Percentiles rank a stretch among this genome's conserved stretches.
phyloP scores from a whole-genome alignment of 2,888 invertebrate genomes.

The Drosophila emarginata region DNA sequence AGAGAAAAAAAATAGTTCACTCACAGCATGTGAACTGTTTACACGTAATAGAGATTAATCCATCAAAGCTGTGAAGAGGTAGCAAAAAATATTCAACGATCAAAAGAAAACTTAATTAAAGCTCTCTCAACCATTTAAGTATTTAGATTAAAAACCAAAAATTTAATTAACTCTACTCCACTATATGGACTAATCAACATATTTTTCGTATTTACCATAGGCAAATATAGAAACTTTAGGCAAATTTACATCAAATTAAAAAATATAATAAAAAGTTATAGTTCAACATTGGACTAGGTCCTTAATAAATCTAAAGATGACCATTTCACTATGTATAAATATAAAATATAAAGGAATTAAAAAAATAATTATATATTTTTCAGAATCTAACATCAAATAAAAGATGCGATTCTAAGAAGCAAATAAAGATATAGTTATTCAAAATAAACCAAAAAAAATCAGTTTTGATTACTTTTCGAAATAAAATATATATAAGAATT shows the following conservation, averaged over 20 bases:
- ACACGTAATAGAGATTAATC: slow-evolving; percentile 58
- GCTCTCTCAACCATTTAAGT: not conserved
- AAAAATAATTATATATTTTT: too few species aligned
- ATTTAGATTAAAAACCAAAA: slow-evolving; percentile 6
- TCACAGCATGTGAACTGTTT: slow-evolving; percentile 35
- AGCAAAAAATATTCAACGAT: not conserved
- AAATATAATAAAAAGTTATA: slow-evolving; percentile 24
- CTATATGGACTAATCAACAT: not conserved
- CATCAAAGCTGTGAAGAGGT: slow-evolving; percentile 33
- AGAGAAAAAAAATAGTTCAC: not conserved
- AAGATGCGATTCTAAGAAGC: too few species aligned
- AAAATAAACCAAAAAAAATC: too few species aligned
- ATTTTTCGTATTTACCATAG: slow-evolving; percentile 18
- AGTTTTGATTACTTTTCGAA: too few species aligned
- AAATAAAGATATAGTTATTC: too few species aligned
- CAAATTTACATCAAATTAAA: slow-evolving; percentile 20
- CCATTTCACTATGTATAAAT: too few species aligned
- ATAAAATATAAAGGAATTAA: too few species aligned
- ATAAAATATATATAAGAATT: too few species aligned
- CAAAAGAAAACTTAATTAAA: slow-evolving; percentile 22
- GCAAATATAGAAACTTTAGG: slow-evolving; percentile 7
- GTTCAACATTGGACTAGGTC: not conserved
- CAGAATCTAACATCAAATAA: too few species aligned
- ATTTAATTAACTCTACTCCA: slow-evolving; percentile 16
- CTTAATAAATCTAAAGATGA: too few species aligned